phyloP scores from a whole-genome alignment of 2,797 vertebrate genomes.

The Alosa sapidissima region DNA sequence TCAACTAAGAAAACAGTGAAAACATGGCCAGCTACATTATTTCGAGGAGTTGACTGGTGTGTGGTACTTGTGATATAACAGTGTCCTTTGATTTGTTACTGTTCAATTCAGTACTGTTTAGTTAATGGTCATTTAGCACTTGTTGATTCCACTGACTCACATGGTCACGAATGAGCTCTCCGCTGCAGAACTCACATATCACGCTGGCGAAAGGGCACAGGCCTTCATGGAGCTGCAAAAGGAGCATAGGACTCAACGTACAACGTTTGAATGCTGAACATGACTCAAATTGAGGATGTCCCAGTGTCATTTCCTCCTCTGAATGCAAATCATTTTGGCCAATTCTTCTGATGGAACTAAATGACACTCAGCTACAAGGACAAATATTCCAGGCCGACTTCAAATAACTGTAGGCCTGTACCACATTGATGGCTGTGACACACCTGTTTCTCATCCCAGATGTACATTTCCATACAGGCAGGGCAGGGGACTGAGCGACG shows the following conservation, averaged over 20 bases:
- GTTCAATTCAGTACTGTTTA: background rate
- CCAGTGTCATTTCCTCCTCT: background rate
- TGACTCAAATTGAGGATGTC: background rate
- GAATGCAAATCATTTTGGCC: background rate
- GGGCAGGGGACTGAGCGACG: background rate
- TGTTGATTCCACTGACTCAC: background rate
- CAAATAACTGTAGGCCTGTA: background rate
- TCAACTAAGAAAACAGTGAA: background rate
- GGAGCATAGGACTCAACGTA: background rate
- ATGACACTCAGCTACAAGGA: background rate
- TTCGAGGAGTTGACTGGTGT: background rate
- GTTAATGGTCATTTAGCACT: background rate
- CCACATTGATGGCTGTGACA: background rate
- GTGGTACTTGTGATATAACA: background rate
- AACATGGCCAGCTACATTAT: background rate
- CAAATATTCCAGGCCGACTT: background rate
- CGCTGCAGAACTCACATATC: background rate
- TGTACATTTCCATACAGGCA: background rate
- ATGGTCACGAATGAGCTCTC: constrained; percentile 1
- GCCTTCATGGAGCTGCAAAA: background rate
- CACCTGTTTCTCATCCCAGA: constrained; percentile 7
- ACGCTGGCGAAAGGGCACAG: background rate
- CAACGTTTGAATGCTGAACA: background rate
- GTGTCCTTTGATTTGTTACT: background rate
- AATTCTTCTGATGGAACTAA: background rate